phyloP scores from a whole-genome alignment of 2,113 vertebrate genomes.

The Emydocephalus ijimae region DNA sequence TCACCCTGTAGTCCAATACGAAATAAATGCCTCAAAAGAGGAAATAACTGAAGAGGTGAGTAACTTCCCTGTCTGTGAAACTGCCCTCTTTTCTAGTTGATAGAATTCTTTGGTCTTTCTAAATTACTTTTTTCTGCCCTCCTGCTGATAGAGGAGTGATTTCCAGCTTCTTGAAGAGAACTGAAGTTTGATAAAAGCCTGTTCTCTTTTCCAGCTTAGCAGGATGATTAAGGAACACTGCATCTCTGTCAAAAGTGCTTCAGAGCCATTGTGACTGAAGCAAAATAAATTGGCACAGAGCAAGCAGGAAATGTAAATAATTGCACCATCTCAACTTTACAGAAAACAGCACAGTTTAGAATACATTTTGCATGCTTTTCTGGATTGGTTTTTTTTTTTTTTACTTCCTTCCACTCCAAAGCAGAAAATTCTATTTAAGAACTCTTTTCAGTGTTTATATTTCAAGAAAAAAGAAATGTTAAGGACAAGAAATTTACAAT shows the following conservation, averaged over 20 bases:
- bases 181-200: constrained; percentile 5
- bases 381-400: neutral
- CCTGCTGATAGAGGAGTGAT: constrained; percentile 7
- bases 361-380: neutral
- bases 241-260: constrained; percentile 19
- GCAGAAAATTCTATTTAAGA: neutral
- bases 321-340: neutral
- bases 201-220: constrained; percentile 3
- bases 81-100: constrained; percentile 5
- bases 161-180: constrained; percentile 15
- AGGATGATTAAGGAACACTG: constrained; percentile 2
- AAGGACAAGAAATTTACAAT: neutral
- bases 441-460: neutral
- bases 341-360: neutral
- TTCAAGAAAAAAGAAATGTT: neutral
- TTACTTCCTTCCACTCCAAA: neutral
- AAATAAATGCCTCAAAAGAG: neutral
- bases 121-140: constrained; percentile 18
- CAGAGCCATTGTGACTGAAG: constrained; percentile 1
- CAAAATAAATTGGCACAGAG: neutral
- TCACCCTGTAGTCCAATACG: neutral
- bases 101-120: constrained; percentile 17
- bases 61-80: constrained; percentile 6
- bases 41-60: neutral
- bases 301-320: constrained; percentile 22